Evolutionary conservation across 2,797 vertebrate genomes (phyloP).

Genomic region (Tapirus indicus): DNA sequence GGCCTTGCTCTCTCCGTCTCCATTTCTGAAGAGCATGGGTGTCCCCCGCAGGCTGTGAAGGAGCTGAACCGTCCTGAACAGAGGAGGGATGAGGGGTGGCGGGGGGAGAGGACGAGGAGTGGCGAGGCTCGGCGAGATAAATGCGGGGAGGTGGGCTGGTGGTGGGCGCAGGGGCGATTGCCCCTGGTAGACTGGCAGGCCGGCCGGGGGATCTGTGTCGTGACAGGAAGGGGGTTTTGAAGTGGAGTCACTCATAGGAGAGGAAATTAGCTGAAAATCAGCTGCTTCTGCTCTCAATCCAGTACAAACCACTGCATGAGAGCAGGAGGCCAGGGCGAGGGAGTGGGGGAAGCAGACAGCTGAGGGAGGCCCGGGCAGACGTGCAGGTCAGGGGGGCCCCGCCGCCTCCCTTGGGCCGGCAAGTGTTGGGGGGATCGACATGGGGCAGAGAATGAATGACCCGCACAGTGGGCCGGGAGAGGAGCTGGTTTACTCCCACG

Average conservation of each 20-base stretch:
- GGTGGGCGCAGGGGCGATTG: neutral
- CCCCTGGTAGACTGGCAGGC: neutral
- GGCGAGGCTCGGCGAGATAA: neutral
- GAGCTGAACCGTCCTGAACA: neutral
- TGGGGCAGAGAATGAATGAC: fast-evolving
- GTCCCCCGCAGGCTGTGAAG: neutral
- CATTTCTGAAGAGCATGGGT: neutral
- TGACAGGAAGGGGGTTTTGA: constrained; percentile 43
- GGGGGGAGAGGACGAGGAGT: neutral
- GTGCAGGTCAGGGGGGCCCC: fast-evolving
- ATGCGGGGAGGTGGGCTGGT: neutral
- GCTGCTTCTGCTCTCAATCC: constrained; percentile 36
- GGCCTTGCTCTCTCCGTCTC: neutral
- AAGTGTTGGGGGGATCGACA: neutral
- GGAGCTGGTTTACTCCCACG: neutral
- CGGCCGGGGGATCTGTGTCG: neutral
- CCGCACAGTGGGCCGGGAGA: fast-evolving
- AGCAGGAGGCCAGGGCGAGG: fast-evolving
- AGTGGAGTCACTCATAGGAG: constrained; percentile 56
- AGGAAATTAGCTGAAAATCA: constrained; percentile 66
- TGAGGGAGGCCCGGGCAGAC: neutral
- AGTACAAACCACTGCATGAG: neutral
- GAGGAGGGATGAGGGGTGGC: neutral
- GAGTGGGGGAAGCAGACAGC: neutral
- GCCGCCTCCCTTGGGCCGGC: neutral